Base-by-base conservation (phyloP, 2,888 invertebrate species). In the Drosophila fungiperda region DNA sequence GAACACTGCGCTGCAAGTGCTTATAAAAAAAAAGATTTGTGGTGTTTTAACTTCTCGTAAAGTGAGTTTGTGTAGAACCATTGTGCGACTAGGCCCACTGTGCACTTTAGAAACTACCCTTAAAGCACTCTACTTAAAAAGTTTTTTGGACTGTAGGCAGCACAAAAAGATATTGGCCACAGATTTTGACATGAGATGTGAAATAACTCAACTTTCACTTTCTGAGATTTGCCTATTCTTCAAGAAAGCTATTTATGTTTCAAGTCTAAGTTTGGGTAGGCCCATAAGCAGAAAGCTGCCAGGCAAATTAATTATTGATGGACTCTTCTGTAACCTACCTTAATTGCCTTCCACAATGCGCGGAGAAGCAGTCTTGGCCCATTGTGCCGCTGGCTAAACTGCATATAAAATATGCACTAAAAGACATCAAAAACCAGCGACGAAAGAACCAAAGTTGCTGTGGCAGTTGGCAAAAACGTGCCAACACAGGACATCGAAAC, bases 321-420 rank as follows among this genome's bases (percentile, higher is more conserved):
- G 50, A 57, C n/a, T 42, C 42, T 55, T 17, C 12, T 33, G n/a
- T 20, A 26, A 45, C 17, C 58, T 3, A 15, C 12, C 36, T 54
- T 23, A 45, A 74, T 67, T 74, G 75, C 59, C 68, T 17, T 38
- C 38, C 29, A 53, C 38, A 60, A 57, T 50, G 50, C 53, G 52
- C 35, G 52, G 5, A 11, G 8, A 26, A 9, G 8, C 32, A 17
- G 35, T 35, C 23, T 75, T 29, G 72, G 11, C 29, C 66, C 90
- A 85, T 76, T 89, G 83, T 84, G 89, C 70, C 71, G 49, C 57
- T 72, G 70, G 71, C 85, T 89, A 85, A 85, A 84, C 85, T 89
- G 90, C 88, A 87, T 72, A 89, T 87, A 87, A 89, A 85, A 85
- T 89, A 85, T 85, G 88, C 88, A 84, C 82, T 65, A 68, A 82